Conservation (phyloP, 2,888 invertebrate species). For the Euplagia quadripunctaria region DNA sequence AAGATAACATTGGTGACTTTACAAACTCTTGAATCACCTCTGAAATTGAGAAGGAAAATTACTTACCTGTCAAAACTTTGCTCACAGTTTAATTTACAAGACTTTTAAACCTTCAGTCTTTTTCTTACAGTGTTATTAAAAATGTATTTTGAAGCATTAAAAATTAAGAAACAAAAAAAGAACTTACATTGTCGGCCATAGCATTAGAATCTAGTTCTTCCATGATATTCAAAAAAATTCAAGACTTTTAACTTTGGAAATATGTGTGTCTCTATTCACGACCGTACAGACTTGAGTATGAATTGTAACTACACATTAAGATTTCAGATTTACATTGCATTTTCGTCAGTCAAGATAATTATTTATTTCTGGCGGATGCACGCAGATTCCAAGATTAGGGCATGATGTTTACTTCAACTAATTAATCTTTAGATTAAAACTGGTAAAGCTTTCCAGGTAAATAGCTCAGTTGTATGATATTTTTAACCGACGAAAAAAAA, state of each 20-base stretch:
- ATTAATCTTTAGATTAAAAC: constrained; percentile 79
- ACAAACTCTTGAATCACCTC: constrained; percentile 33
- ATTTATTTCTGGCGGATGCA: constrained; percentile 80
- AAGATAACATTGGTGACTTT: constrained; percentile 43
- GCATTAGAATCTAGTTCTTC: constrained; percentile 61
- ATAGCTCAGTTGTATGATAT: constrained; percentile 65
- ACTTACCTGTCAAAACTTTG: constrained; percentile 49
- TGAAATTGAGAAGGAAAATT: constrained; percentile 41
- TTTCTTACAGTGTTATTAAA: constrained; percentile 23
- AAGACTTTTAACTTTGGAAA: constrained; percentile 8
- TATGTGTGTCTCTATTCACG: constrained; percentile 51
- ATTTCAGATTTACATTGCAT: constrained; percentile 78
- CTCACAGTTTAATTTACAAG: constrained; percentile 42
- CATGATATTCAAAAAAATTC: constrained; percentile 46
- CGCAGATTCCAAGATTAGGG: constrained; percentile 80
- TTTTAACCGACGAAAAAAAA: constrained; percentile 56
- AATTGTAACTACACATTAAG: constrained; percentile 71
- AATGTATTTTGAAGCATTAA: constrained; percentile 13
- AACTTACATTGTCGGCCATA: constrained; percentile 67
- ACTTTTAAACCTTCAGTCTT: constrained; percentile 26
- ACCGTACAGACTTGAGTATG: constrained; percentile 68
- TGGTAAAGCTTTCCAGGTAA: constrained; percentile 75
- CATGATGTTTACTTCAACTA: constrained; percentile 76
- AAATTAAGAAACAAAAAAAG: constrained; percentile 12
- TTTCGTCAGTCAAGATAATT: constrained; percentile 73